Evolutionary conservation across 2,113 vertebrate species (phyloP).

Genomic region (Megalops atlanticus): DNA sequence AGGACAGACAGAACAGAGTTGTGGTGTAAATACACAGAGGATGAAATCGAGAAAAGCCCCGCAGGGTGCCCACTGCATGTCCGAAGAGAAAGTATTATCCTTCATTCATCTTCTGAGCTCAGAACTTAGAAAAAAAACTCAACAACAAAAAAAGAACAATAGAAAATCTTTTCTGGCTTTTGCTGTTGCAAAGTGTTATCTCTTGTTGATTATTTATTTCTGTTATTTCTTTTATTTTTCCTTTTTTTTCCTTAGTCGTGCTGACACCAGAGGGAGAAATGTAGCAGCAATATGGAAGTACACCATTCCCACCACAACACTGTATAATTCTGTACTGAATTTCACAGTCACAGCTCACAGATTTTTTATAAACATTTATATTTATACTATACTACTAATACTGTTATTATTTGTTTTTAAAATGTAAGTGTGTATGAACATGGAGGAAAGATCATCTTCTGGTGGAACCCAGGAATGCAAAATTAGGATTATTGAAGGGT

Average conservation of each 20-base stretch:
- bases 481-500: background rate
- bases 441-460: background rate
- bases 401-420: constrained; percentile 23
- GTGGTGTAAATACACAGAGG: constrained; percentile 77
- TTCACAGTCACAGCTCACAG: constrained; percentile 56
- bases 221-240: constrained; percentile 16
- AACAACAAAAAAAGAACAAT: constrained; percentile 62
- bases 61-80: constrained; percentile 88
- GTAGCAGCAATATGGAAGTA: constrained; percentile 76
- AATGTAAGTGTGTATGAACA: constrained; percentile 7
- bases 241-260: constrained; percentile 48
- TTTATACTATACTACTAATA: constrained; percentile 18
- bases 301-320: constrained; percentile 71
- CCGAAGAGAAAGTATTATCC: constrained; percentile 80
- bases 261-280: constrained; percentile 62
- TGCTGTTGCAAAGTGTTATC: constrained; percentile 44
- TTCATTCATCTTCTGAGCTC: constrained; percentile 74
- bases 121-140: constrained; percentile 59
- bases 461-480: constrained; percentile 10
- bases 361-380: constrained; percentile 45
- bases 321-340: constrained; percentile 69
- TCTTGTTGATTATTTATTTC: constrained; percentile 29
- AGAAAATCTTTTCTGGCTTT: constrained; percentile 38
- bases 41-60: constrained; percentile 74
- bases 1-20: constrained; percentile 53